Evolutionary conservation across 2,113 vertebrate species (phyloP), one percentile per base, ranked within the genome.

Genomic region (Oxyura jamaicensis): DNA sequence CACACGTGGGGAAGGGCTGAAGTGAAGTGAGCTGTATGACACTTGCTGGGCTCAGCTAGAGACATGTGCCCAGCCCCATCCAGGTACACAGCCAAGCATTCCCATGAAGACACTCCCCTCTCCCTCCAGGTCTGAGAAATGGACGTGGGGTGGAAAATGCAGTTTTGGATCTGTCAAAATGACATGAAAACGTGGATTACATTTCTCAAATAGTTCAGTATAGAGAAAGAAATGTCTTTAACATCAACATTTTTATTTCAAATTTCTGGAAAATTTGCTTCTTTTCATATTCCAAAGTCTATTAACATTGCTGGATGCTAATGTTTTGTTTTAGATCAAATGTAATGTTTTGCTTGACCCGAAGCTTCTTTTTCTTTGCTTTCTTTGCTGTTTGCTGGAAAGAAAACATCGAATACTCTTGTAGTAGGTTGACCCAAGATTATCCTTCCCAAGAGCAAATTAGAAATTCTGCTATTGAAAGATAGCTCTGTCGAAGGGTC

Each of bases 31-130:
- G 3, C 55, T 76, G 53, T 28, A 9, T 55, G 63, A 76, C 0
- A 8, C 28, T 44, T 3, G 14, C 31, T 60, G 28, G 16, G 8
- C 58, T 48, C 15, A 5, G 22, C 29, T 60, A 29, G 33, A 65
- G 60, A 46, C 29, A 48, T 48, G 71, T 8, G 67, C 21, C 26
- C 21, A 0, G 0, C 21, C 39, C 62, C 23, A 31, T n/a, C 35
- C 44, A 72, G 41, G 73, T 56, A 22, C 23, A 29, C 2, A 7
- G n/a, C 66, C 19, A 5, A 59, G 55, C 19, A 55, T 26, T 35
- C 7, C 53, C 26, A 33, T 4, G 23, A 84, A 44, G 44, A 48
- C 18, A 25, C 8, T 39, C 8, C 20, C 62, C 59, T 50, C 55
- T 33, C 18, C 59, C 14, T 35, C 17, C 81, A 66, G 44, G 18